Base-by-base conservation (phyloP, 2,888 invertebrate genomes). In the Bellardia bayeri region DNA sequence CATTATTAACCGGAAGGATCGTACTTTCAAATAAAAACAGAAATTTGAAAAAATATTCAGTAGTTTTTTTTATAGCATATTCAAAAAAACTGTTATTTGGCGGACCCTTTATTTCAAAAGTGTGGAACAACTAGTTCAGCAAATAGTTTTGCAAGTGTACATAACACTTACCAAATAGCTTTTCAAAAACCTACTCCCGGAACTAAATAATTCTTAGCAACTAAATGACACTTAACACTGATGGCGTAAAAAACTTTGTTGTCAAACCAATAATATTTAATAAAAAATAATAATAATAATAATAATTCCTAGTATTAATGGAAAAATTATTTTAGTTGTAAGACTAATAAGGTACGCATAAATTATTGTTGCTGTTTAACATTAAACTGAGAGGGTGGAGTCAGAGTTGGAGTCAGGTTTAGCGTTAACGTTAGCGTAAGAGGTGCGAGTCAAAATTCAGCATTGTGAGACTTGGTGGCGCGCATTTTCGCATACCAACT, bases 401-500 rank as follows among this genome's bases (percentile, higher is more conserved):
- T 82, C 81, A 68, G n/a, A 86, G 86, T 86, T 88, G 88, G 88
- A 88, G 88, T 23, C 23, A 23, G 23, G 23, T 23, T 23, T 23
- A 23, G 23, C 23, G 23, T 23, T 23, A 23, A 23, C 23, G 23
- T 23, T 23, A 23, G 7, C 33, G 30, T 56, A 37, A 11, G 45
- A 87, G 80, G 84, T 84, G 84, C 84, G 58, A 87, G 75, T 76
- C 75, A 56, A 84, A 72, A 81, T 75, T 76, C 81, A 68, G 30
- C 64, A 51, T 30, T 84, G 79, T 82, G 88, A 88, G 89, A 89
- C 89, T 85, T 84, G 66, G 78, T 88, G 88, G 89, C 89, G 89
- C 89, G 88, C 85, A 83, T 86, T 85, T 89, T 88, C 82, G 89
- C 88, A 89, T 88, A 88, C 80, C 82, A 89, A 89, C 56, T 86